Base-by-base conservation (phyloP, 2,888 invertebrate genomes). In the Tetragonula carbonaria region DNA sequence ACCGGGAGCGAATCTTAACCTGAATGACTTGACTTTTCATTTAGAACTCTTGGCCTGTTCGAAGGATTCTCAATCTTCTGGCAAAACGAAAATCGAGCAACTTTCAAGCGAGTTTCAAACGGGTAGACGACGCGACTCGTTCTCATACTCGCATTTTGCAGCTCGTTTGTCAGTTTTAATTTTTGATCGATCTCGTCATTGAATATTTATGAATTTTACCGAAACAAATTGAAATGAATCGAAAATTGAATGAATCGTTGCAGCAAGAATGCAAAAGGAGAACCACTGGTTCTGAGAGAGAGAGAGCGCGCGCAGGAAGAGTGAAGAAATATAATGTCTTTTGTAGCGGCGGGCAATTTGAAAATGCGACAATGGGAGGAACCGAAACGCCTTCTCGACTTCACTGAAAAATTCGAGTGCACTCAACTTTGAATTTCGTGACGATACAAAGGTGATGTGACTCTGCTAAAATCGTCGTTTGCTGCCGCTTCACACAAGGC, bases 351-450 rank as follows among this genome's bases (percentile, higher is more conserved):
- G 78, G 85, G 85, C 91, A 91, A 91, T 92, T 91, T 89, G 84
- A 90, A 90, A 88, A 82, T 81, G 74, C 87, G 85, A 91, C 91
- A 92, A 93, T 88, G 82, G 86, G 85, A 81, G 79, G 88, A 84
- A 84, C 87, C 86, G 90, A 88, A 93, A 93, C 93, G 93, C 93
- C 94, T 91, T 90, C 92, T 80, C 85, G 82, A 90, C 89, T 87
- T 86, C 85, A 85, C 83, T 84, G 88, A 92, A 91, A 94, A 91
- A 94, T 94, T 93, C 91, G 90, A 94, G 93, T 93, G 92, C 93
- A 94, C 93, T 93, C 92, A 92, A 92, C 92, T 92, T 91, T 90
- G 89, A 94, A 92, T 93, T 93, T 90, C 78, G 59, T 72, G 72
- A 93, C 91, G 93, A 94, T 94, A 85, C 87, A 75, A 86, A 88